Conservation (phyloP, 2,113 vertebrate species). For the Indri indri region DNA sequence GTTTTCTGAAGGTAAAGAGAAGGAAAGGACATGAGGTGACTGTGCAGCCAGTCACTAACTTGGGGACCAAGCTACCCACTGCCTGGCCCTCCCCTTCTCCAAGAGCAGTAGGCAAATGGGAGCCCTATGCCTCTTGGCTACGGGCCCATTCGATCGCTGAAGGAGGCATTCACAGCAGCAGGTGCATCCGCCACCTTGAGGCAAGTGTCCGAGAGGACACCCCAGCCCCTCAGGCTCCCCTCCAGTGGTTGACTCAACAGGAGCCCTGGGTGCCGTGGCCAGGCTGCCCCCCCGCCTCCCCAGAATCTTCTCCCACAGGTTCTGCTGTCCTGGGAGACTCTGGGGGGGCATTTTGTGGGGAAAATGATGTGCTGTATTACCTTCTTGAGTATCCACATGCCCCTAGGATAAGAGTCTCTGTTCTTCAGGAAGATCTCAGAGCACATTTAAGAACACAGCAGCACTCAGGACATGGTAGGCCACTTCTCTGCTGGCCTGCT, state of each 20-base stretch:
- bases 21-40: background rate
- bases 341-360: background rate
- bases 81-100: background rate
- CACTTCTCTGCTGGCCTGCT: background rate
- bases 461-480: background rate
- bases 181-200: too few relatives aligned
- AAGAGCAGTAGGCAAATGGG: background rate
- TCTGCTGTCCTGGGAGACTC: background rate
- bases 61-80: background rate
- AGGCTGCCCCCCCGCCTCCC: accelerated
- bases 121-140: accelerated
- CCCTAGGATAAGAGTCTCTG: background rate
- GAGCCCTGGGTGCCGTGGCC: background rate
- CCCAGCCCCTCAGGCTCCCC: accelerated
- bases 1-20: background rate
- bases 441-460: background rate
- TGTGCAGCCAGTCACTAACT: background rate
- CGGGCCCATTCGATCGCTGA: background rate
- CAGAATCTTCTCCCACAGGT: background rate
- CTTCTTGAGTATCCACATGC: background rate
- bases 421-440: background rate
- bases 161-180: background rate
- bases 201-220: background rate
- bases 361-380: background rate
- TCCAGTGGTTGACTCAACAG: background rate